A percentile compares a stretch with the other conserved stretches of the same genome.
These are phyloP conservation scores for Dendropsophus ebraccatus DNA, from an alignment of 2,113 vertebrate genomes.

Conservation along the genomic window DNA sequence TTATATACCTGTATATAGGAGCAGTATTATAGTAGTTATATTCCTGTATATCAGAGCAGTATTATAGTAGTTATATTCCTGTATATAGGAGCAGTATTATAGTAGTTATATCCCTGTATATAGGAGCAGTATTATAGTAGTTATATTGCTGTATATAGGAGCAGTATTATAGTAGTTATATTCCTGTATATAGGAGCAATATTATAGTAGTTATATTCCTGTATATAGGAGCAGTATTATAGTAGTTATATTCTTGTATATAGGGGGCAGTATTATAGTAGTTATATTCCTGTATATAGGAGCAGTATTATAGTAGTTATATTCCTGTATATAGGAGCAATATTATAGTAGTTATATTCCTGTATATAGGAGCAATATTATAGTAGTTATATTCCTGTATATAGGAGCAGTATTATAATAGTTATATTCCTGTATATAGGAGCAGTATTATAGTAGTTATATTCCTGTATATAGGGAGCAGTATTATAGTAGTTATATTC, in stretches of 20 bases:
- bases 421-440: neutral
- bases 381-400: neutral
- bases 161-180: neutral
- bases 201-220: too few relatives aligned
- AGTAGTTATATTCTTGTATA: neutral
- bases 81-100: neutral
- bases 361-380: neutral
- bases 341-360: neutral
- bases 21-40: neutral
- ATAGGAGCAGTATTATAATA: neutral
- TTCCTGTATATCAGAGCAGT: neutral
- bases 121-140: neutral
- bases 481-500: too few relatives aligned
- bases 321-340: too few relatives aligned
- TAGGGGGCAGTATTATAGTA: neutral
- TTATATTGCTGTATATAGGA: neutral
- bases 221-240: neutral
- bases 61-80: neutral
- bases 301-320: neutral
- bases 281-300: neutral
- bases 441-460: neutral
- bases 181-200: neutral
- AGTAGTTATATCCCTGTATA: too few relatives aligned
- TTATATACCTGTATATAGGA: too few relatives aligned
- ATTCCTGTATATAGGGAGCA: too few relatives aligned